Base-by-base conservation (phyloP, 2,888 invertebrate species). In the Papilio protenor region DNA sequence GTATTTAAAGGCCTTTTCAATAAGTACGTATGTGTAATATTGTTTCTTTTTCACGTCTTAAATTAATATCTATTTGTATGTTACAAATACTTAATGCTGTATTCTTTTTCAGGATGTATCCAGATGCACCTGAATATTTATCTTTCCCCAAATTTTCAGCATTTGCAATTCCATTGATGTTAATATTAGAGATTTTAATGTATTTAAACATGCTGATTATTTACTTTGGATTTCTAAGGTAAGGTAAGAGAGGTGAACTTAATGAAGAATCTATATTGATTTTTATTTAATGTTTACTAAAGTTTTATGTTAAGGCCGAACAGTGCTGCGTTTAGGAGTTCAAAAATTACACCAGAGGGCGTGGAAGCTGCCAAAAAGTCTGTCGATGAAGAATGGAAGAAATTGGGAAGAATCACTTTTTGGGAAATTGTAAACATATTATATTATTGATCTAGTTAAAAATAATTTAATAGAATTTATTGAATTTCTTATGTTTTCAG, bases 1-100 rank as follows among this genome's bases (percentile, higher is more conserved):
- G 97, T 97, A 8, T 96, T 97, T 83, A 97, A 97, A 90, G 97
- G 96, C 81, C 94, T 91, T 55, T 91, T 89, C 80, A 1, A 82
- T 69, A 87, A 82, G 91, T 90, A 85, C 79, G 78, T 79, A 77
- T 49, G 12, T 10, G 16, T 8, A n/a, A 55, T 45, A 23, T 71
- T 27, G 52, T 61, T 52, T 64, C 16, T 76, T 59, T 23, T 21
- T 14, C 52, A 76, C 72, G 18, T 57, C 23, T 57, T 61, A 23
- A 69, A 59, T 33, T 45, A 33, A 3, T 71, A 8, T 16, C n/a
- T 11, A 16, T 23, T 27, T 49, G 21, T 1, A 14, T 33, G 40
- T 40, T 18, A 52, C 52, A 49, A 45, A 55, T 2, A 40, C 16
- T 12, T 49, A 47, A 66, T 59, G 5, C 52, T 16, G n/a, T 21